These are phyloP conservation scores for Brachionichthys hirsutus DNA, from an alignment of 2,113 vertebrate species.

Conservation along the genomic window DNA sequence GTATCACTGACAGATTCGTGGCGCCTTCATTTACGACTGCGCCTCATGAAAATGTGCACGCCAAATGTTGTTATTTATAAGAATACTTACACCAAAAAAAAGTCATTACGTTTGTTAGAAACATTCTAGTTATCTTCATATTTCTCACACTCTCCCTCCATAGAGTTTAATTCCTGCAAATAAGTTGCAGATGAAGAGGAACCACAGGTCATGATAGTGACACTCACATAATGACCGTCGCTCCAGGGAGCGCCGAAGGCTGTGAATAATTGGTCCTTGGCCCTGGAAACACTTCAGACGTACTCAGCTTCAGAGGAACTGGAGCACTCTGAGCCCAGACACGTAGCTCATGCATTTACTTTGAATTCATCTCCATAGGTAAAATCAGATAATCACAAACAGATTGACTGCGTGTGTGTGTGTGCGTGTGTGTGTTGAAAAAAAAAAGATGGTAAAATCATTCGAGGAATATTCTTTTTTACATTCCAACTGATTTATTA, in stretches of 20 bases:
- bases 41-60: slow-evolving; percentile 30
- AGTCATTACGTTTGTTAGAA: slow-evolving; percentile 14
- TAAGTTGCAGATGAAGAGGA: slow-evolving; percentile 62
- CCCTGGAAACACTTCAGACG: slow-evolving; percentile 68
- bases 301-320: slow-evolving; percentile 60
- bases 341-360: slow-evolving; percentile 50
- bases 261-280: slow-evolving; percentile 72
- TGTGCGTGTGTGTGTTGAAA: background rate
- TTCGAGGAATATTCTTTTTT: no score
- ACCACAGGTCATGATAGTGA: slow-evolving; percentile 54
- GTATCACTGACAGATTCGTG: slow-evolving; percentile 54
- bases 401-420: slow-evolving; percentile 22
- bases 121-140: slow-evolving; percentile 23
- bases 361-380: slow-evolving; percentile 61
- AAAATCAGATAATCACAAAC: slow-evolving; percentile 42
- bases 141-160: slow-evolving; percentile 8
- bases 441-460: no score
- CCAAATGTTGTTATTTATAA: slow-evolving; percentile 64
- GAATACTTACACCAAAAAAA: slow-evolving; percentile 26
- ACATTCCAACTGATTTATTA: no score
- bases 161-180: slow-evolving; percentile 51
- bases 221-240: slow-evolving; percentile 70
- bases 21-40: slow-evolving; percentile 47
- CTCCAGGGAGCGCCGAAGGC: slow-evolving; percentile 59
- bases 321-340: slow-evolving; percentile 39